These are phyloP conservation scores for Tetranychus truncatus DNA, from an alignment of 2,888 invertebrate genomes.

Conservation along the genomic window DNA sequence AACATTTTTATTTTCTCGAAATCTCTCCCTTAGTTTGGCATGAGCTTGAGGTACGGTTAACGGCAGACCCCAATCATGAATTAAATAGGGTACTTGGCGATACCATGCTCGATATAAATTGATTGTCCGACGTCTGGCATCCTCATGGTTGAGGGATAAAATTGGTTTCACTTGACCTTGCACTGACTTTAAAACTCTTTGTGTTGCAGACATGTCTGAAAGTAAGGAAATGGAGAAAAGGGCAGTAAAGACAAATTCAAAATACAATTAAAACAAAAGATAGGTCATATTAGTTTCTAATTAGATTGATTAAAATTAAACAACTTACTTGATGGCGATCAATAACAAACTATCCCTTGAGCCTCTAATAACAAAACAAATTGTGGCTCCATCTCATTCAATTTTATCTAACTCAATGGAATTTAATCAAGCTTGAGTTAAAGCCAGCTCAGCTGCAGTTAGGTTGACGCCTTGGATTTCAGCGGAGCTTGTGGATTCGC, in stretches of 20 bases:
- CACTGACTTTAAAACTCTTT: conserved; percentile 25
- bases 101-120: conserved; percentile 85
- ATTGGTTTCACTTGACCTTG: conserved; percentile 62
- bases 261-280: neutral
- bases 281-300: neutral
- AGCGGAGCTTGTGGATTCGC: too few relatives aligned
- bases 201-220: neutral
- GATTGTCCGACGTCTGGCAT: conserved; percentile 62
- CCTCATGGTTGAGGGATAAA: conserved; percentile 52
- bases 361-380: too few relatives aligned
- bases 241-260: neutral
- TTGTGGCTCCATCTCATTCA: too few relatives aligned
- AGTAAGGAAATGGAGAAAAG: neutral
- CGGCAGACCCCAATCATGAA: conserved; percentile 40
- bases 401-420: too few relatives aligned
- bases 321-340: neutral
- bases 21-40: conserved; percentile 55
- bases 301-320: neutral
- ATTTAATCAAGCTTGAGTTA: too few relatives aligned
- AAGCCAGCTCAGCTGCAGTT: too few relatives aligned
- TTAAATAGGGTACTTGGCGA: conserved; percentile 67
- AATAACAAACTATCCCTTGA: neutral
- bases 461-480: too few relatives aligned
- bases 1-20: conserved; percentile 53
- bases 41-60: conserved; percentile 45